Conservation (phyloP, 2,113 vertebrate species). For the Tachuris rubrigastra region DNA sequence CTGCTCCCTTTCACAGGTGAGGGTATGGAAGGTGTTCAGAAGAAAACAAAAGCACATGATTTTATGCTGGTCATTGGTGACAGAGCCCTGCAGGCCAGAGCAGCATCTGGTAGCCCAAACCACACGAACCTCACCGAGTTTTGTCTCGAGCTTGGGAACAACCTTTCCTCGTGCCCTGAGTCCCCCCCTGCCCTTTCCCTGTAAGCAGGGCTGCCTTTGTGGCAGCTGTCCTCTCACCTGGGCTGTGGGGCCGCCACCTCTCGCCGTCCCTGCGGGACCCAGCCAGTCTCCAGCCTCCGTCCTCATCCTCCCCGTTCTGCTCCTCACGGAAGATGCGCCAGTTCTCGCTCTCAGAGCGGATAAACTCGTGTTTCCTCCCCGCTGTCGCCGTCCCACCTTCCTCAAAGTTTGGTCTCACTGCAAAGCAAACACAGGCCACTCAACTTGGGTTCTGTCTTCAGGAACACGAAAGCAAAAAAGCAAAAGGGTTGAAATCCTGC, state of each 20-base stretch:
- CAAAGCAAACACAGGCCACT: constrained; percentile 32
- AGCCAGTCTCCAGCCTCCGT: constrained; percentile 87
- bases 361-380: constrained; percentile 92
- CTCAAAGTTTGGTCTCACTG: constrained; percentile 93
- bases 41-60: neutral
- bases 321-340: constrained; percentile 94
- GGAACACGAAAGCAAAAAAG: neutral
- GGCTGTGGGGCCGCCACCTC: constrained; percentile 91
- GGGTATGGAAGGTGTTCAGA: neutral
- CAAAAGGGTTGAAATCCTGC: neutral
- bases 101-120: neutral
- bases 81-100: neutral
- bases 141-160: neutral
- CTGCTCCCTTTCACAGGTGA: neutral
- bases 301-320: constrained; percentile 94
- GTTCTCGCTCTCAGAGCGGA: constrained; percentile 95
- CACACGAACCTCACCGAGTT: fast-evolving
- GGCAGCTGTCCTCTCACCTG: constrained; percentile 79
- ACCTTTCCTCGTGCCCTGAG: neutral
- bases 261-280: constrained; percentile 87
- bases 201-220: fast-evolving
- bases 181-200: neutral
- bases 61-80: neutral
- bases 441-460: fast-evolving
- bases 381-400: constrained; percentile 78